A percentile compares a stretch with the other conserved stretches of the same genome.
Conservation (phyloP, 92 coral and sea anemone species). For the Actinernus sp. region DNA sequence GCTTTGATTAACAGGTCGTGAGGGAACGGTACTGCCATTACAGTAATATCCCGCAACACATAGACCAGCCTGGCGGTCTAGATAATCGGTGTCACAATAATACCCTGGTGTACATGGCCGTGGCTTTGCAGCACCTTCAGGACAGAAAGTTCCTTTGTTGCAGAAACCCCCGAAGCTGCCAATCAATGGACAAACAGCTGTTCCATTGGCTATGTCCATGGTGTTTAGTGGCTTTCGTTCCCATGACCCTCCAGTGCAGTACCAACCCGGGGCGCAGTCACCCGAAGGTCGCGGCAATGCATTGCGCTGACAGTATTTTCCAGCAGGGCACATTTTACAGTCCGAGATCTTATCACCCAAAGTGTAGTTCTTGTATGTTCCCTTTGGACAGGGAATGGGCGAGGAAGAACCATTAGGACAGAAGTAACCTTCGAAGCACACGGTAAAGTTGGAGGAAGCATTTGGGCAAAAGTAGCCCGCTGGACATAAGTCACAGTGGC, state of each 20-base stretch:
- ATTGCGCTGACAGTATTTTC: conserved; percentile 80
- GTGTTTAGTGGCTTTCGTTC: conserved; percentile 82
- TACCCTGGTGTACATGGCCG: conserved; percentile 96
- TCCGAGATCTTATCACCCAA: conserved; percentile 72
- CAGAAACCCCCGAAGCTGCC: conserved; percentile 97
- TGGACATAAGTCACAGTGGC: conserved; percentile 80
- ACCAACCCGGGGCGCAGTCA: conserved; percentile 93
- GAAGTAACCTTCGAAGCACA: conserved; percentile 80
- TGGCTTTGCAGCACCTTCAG: conserved; percentile 88
- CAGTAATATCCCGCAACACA: conserved; percentile 97
- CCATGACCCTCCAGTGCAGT: conserved; percentile 99
- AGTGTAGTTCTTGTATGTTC: conserved; percentile 94
- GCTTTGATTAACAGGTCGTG: conserved; percentile 84
- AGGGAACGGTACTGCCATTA: conserved; percentile 91
- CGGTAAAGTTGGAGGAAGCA: conserved; percentile 82
- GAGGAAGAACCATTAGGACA: conserved; percentile 90
- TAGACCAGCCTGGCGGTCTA: conserved; percentile 78
- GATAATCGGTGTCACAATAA: conserved; percentile 84
- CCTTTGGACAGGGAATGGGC: conserved; percentile 88
- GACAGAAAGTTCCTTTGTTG: conserved; percentile 93
- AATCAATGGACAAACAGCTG: conserved; percentile 86
- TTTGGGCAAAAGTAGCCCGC: conserved; percentile 95
- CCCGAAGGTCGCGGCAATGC: conserved; percentile 88
- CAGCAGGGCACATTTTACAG: conserved; percentile 97
- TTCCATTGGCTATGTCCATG: conserved; percentile 81